Conservation (phyloP, 1,140 invertebrate species). For the Formica exsecta region DNA sequence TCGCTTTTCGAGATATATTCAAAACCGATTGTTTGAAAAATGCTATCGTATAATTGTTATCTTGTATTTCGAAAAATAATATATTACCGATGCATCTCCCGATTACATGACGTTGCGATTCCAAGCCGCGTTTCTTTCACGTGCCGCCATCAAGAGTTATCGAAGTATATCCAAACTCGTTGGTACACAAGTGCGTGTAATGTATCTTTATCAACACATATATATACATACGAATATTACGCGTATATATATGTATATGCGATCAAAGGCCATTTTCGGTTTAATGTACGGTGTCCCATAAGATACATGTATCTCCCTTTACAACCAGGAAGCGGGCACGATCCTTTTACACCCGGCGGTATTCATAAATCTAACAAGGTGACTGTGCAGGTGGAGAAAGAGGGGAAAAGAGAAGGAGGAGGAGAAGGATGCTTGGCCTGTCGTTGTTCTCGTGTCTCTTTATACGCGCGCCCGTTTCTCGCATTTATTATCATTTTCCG, state of each 20-base stretch:
- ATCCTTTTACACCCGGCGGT: slow-evolving; percentile 69
- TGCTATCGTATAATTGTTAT: neutral
- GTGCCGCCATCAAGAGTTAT: slow-evolving; percentile 16
- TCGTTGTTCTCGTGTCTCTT: slow-evolving; percentile 41
- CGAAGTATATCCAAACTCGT: slow-evolving; percentile 24
- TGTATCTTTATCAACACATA: slow-evolving; percentile 12
- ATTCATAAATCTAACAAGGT: slow-evolving; percentile 73
- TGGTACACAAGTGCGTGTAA: slow-evolving; percentile 24
- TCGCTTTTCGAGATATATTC: neutral
- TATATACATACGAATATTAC: slow-evolving; percentile 7
- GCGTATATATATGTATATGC: neutral
- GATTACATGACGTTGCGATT: neutral
- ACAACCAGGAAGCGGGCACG: slow-evolving; percentile 71
- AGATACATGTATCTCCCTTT: slow-evolving; percentile 77
- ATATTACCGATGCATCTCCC: neutral
- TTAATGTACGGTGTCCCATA: slow-evolving; percentile 75
- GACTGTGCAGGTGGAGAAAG: slow-evolving; percentile 6
- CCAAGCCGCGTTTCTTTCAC: neutral
- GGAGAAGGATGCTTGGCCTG: neutral
- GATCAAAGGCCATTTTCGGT: slow-evolving; percentile 46
- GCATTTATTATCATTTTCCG: slow-evolving; percentile 56
- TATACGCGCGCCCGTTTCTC: slow-evolving; percentile 17
- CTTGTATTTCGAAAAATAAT: neutral
- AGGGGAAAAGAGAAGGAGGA: neutral
- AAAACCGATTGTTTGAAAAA: neutral